Conservation (phyloP, 2,888 invertebrate species). For the Lordiphosa fenestrarum region DNA sequence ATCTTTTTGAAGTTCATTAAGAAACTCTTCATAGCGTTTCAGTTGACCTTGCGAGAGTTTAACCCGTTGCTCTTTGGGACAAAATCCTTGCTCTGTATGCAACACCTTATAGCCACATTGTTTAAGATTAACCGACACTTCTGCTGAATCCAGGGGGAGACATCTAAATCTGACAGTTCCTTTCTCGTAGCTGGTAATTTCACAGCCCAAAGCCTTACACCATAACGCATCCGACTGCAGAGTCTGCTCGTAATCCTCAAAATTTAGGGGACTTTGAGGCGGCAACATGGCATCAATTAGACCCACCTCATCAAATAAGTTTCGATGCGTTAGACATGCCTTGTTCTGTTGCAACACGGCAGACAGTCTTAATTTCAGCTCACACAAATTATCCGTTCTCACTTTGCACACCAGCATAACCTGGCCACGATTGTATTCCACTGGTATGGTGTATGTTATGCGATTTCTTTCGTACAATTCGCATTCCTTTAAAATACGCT, state of each 20-base stretch:
- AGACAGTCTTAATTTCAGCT: constrained; percentile 37
- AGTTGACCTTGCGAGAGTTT: constrained; percentile 27
- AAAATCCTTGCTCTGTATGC: constrained; percentile 44
- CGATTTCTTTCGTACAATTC: constrained; percentile 27
- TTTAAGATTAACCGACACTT: constrained; percentile 34
- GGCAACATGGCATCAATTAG: constrained; percentile 47
- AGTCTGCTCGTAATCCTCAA: constrained; percentile 27
- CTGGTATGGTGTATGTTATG: constrained; percentile 34
- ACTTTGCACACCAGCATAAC: constrained; percentile 49
- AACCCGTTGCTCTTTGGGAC: constrained; percentile 34
- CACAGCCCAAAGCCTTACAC: constrained; percentile 44
- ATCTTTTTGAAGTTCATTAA: constrained; percentile 35
- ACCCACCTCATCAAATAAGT: constrained; percentile 46
- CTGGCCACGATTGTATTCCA: constrained; percentile 34
- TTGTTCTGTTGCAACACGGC: constrained; percentile 31
- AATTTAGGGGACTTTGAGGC: constrained; percentile 15
- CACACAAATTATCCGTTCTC: constrained; percentile 37
- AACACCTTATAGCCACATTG: constrained; percentile 45
- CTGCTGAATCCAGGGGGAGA: constrained; percentile 33
- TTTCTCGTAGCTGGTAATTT: constrained; percentile 35
- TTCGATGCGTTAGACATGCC: constrained; percentile 42
- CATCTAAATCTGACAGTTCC: constrained; percentile 57
- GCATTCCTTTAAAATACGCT: constrained; percentile 31
- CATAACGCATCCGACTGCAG: constrained; percentile 41
- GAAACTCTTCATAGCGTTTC: constrained; percentile 44